Evolutionary conservation across 2,888 invertebrate genomes (phyloP), one percentile per base, ranked within the genome.

Genomic region (Eupithecia centaureata): DNA sequence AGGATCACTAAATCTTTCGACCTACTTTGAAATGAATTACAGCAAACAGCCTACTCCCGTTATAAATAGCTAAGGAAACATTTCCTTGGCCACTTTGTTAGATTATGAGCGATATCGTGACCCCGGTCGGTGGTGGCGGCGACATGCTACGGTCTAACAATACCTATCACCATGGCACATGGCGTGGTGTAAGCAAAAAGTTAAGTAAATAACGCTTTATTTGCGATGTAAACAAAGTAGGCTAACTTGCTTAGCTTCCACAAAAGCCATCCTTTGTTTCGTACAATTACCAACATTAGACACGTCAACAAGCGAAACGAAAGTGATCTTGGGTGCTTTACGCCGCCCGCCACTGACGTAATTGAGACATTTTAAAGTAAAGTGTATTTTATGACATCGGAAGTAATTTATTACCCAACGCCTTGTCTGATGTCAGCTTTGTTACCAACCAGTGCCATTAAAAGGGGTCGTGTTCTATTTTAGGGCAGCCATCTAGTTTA

Each of bases 241-340:
- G 52, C 42, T 65, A 51, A 18, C 54, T 59, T 28, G 10, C 52
- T 61, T 64, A 38, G 54, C 54, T 28, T 56, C 62, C 62, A 65
- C 65, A 65, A 68, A 63, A 75, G 75, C 72, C 71, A 74, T 68
- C 68, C 56, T 78, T 80, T 78, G 75, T 77, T 74, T 76, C 58
- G 68, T 38, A 60, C 60, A 38, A 76, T 68, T 65, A 72, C 74
- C 68, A 68, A n/a, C 61, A 59, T 63, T 58, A 57, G 57, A 64
- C 52, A 62, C 67, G 66, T 59, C 72, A 68, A 72, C 73, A 51
- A 76, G 75, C 65, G 68, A 77, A 78, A 77, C 73, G 79, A 82
- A 82, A 81, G 76, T 76, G 71, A 77, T 77, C 65, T 76, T 64
- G 65, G 68, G 67, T 71, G 68, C 52, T 71, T 74, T 74, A 61